Base-by-base conservation (phyloP, 2,113 vertebrate species). In the Camelus bactrianus region DNA sequence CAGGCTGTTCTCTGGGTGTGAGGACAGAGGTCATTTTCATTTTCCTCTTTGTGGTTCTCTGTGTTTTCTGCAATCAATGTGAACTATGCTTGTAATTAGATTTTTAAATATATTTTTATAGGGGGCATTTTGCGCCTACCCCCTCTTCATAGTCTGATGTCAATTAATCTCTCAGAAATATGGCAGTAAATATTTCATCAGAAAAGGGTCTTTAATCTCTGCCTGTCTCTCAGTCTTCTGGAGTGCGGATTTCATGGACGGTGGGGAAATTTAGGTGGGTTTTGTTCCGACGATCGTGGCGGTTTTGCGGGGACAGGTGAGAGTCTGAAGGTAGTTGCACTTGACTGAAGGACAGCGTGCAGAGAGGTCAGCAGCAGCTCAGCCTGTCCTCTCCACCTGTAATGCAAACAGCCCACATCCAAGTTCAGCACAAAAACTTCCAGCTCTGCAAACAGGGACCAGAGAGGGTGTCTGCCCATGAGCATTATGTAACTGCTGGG, bases 81-180 rank as follows among this genome's bases (percentile, higher is more conserved):
- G 58, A 79, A 19, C 24, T 64, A 28, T 30, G 38, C 72, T 35
- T 84, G 64, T n/a, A 58, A 65, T 38, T 22, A 64, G 12, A 64
- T 58, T 69, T 95, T 91, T 65, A 54, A 70, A 84, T 65, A 81
- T 54, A 26, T 67, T 87, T 81, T 72, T 32, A 46, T 8, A 17
- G 60, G 79, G 30, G 54, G 13, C 16, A 20, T 76, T 89, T 81
- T 80, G 67, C 28, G 91, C 52, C 82, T 28, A 76, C 26, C 7
- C 12, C 11, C 69, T 91, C 80, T 69, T 91, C 54, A 19, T 48
- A 60, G 35, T 70, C 13, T 42, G 58, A 94, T 48, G 77, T 46
- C 88, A 85, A 35, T 73, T 83, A 73, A 38, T 84, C 46, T 75
- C 87, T 92, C 48, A 81, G 65, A 97, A 96, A 96, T 89, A 88